Base-by-base conservation (phyloP, 2,888 invertebrate genomes). In the Anagyrus pseudococci region DNA sequence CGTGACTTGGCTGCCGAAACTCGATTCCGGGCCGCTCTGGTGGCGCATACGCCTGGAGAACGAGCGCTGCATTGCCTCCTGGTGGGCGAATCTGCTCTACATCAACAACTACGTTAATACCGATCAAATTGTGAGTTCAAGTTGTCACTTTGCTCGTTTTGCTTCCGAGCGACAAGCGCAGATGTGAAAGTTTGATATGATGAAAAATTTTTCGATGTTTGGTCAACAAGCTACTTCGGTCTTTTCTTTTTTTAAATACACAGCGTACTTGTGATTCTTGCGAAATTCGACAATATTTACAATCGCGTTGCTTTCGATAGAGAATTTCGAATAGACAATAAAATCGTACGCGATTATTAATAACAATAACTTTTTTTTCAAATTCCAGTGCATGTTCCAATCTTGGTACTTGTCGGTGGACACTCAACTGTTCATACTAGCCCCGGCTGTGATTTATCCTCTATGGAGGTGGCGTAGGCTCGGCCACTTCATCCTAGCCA, bases 21-120 rank as follows among this genome's bases (percentile, higher is more conserved):
- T 90, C 23, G 89, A 88, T 19, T 86, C 86, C 67, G 93, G 93
- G 0, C 93, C 92, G 0, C 81, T 92, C 49, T 93, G 92, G 93
- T 82, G 85, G 19, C 83, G 84, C 67, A 83, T 89, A 66, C 68
- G 67, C 48, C 59, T 73, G 40, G 78, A 79, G 66, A 84, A 85
- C 68, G 84, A 87, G 50, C 82, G 89, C 59, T 91, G 91, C 70
- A 76, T 84, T 67, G 79, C 82, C 1, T 88, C 88, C 0, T 91
- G 91, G 90, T 91, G 91, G 91, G 78, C 88, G 0, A 91, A 91
- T 76, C 82, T 91, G 46, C 77, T 91, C 33, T 91, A 91, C 75
- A 83, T 91, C 52, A 91, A 91, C 73, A 91, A 91, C 74, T 91
- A 91, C 72, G 82, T 89, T 15, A 85, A 86, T 49, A 87, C 87